Evolutionary conservation across 53 echinoderm and acorn worm species (phyloP).

Genomic region (Apostichopus leukothele): DNA sequence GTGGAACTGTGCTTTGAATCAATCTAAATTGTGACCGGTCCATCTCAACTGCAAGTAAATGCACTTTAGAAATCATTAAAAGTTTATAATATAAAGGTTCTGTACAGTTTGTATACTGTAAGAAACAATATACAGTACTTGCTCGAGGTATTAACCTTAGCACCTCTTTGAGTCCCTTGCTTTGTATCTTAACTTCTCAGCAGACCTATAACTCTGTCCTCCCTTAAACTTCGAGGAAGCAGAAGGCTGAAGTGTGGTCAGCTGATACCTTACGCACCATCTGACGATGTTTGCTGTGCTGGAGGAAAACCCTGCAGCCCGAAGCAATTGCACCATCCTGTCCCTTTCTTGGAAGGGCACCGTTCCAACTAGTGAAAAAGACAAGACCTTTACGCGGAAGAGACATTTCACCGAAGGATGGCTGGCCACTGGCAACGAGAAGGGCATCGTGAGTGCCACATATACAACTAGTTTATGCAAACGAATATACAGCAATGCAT

Average conservation of each 20-base stretch:
- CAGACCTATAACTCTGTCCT: no score
- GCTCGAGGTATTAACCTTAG: no score
- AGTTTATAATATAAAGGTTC: no score
- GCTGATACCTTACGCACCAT: background rate
- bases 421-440: conserved; percentile 95
- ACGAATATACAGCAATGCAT: conserved; percentile 63
- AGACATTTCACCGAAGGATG: conserved; percentile 97
- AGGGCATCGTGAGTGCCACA: conserved; percentile 94
- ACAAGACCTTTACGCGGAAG: conserved; percentile 93
- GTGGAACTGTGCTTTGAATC: no score
- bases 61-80: no score
- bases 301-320: conserved; percentile 95
- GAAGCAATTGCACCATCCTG: conserved; percentile 96
- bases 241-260: background rate
- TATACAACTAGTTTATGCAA: conserved; percentile 85
- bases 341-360: conserved; percentile 99
- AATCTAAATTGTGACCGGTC: no score
- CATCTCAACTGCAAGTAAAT: no score
- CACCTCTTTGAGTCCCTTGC: no score
- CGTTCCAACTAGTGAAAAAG: conserved; percentile 94
- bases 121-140: no score
- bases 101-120: no score
- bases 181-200: no score
- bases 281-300: conserved; percentile 92
- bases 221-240: background rate